Conservation (phyloP, 2,888 invertebrate genomes). For the Teleiodes luculella region DNA sequence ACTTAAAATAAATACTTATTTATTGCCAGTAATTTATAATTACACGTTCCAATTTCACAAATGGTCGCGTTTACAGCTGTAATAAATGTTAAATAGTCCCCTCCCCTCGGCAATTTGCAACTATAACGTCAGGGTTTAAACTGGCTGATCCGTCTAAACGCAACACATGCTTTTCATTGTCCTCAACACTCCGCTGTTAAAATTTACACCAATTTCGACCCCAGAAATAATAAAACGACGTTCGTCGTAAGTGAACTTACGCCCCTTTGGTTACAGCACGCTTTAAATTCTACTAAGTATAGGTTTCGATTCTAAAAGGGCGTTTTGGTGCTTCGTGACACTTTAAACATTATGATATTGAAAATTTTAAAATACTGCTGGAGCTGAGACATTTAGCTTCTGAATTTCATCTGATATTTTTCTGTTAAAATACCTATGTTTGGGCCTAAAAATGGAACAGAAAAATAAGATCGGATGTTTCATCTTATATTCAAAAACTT, state of each 20-base stretch:
- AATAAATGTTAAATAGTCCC: constrained; percentile 13
- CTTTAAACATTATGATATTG: no score
- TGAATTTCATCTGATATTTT: no score
- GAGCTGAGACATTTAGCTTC: no score
- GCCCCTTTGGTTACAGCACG: not conserved
- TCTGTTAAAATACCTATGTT: no score
- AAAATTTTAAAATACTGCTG: no score
- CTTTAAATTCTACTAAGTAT: not conserved
- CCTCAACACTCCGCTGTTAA: constrained; percentile 39
- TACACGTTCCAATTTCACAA: constrained; percentile 6
- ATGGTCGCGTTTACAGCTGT: constrained; percentile 8
- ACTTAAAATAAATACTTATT: not conserved
- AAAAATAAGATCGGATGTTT: no score
- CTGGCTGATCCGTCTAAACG: constrained; percentile 33
- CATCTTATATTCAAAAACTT: no score
- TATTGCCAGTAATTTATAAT: constrained; percentile 2
- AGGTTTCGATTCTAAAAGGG: not conserved
- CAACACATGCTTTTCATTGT: constrained; percentile 39
- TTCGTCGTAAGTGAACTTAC: not conserved
- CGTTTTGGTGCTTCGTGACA: not conserved
- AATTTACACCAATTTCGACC: constrained; percentile 26
- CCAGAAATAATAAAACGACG: constrained; percentile 15
- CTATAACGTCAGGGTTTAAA: constrained; percentile 27
- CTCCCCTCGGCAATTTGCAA: constrained; percentile 27
- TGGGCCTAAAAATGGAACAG: no score